These are phyloP conservation scores for Seira sanloemensis DNA, from an alignment of 2,888 invertebrate species.

Conservation along the genomic window DNA sequence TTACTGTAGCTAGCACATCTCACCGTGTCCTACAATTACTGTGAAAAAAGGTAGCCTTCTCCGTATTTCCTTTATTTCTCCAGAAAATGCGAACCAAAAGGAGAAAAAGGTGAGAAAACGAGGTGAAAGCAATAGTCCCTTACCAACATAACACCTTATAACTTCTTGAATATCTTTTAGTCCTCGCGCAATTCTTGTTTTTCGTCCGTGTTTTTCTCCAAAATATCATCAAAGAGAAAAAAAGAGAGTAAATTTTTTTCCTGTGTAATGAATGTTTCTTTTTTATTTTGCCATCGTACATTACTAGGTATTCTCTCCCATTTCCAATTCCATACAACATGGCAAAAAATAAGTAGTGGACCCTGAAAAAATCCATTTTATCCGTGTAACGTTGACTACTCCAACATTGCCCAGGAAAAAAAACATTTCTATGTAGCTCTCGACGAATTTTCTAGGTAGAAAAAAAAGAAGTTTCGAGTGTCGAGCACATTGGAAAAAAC, in stretches of 20 bases:
- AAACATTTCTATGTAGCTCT: not conserved
- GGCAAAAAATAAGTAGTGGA: no score
- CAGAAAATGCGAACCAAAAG: no score
- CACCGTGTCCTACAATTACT: not conserved
- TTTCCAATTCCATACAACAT: not conserved
- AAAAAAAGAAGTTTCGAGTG: slow-evolving; percentile 1
- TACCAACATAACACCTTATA: not conserved
- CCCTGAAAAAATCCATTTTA: no score
- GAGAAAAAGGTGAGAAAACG: not conserved
- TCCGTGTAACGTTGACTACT: not conserved
- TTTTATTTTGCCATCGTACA: not conserved
- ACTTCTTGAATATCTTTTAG: no score
- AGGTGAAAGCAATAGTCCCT: not conserved
- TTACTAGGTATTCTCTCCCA: not conserved
- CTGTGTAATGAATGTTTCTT: no score
- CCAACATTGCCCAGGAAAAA: not conserved
- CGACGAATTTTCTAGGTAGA: not conserved
- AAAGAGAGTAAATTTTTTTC: not conserved
- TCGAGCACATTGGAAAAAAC: not conserved
- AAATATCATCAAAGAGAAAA: not conserved
- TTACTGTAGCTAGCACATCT: slow-evolving; percentile 33
- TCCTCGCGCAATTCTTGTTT: not conserved
- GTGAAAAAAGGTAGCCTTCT: not conserved
- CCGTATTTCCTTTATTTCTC: not conserved
- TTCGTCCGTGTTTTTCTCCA: not conserved